phyloP scores from a whole-genome alignment of 2,888 invertebrate species.

The Acrobasis consociella region DNA sequence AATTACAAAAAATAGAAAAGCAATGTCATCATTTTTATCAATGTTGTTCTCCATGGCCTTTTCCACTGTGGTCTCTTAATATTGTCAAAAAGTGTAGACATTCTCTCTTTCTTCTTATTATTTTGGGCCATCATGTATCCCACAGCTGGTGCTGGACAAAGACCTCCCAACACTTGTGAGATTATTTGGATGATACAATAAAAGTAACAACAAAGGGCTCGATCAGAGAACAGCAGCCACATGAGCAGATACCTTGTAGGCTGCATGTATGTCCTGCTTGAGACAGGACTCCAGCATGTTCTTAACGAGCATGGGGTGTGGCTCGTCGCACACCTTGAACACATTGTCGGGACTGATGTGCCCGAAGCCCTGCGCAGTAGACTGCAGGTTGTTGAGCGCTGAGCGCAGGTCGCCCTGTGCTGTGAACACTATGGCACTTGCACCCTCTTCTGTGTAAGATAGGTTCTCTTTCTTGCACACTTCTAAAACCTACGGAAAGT shows the following conservation, averaged over 20 bases:
- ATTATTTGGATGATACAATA: too few species aligned
- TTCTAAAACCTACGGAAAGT: slow-evolving; percentile 53
- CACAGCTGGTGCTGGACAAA: too few species aligned
- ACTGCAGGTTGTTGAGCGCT: slow-evolving; percentile 97
- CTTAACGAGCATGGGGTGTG: slow-evolving; percentile 96
- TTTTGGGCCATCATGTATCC: too few species aligned
- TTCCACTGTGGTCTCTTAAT: too few species aligned
- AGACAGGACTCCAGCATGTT: slow-evolving; percentile 94
- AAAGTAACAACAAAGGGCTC: background rate
- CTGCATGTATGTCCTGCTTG: slow-evolving; percentile 91
- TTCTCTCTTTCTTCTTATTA: too few species aligned
- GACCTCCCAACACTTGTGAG: too few species aligned
- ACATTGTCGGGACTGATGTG: slow-evolving; percentile 96
- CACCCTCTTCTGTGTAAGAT: slow-evolving; percentile 94
- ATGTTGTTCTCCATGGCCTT: too few species aligned
- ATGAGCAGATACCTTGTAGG: slow-evolving; percentile 86
- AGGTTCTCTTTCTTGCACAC: slow-evolving; percentile 79
- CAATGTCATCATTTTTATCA: too few species aligned
- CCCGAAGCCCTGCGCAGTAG: slow-evolving; percentile 92
- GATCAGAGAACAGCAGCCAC: slow-evolving; percentile 53
- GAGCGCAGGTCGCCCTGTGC: slow-evolving; percentile 99
- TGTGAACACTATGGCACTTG: slow-evolving; percentile 98
- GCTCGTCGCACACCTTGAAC: slow-evolving; percentile 99
- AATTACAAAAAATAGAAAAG: too few species aligned
- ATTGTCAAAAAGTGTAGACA: too few species aligned